These are phyloP conservation scores for Nerophis ophidion DNA, from an alignment of 2,113 vertebrate genomes.

Conservation along the genomic window DNA sequence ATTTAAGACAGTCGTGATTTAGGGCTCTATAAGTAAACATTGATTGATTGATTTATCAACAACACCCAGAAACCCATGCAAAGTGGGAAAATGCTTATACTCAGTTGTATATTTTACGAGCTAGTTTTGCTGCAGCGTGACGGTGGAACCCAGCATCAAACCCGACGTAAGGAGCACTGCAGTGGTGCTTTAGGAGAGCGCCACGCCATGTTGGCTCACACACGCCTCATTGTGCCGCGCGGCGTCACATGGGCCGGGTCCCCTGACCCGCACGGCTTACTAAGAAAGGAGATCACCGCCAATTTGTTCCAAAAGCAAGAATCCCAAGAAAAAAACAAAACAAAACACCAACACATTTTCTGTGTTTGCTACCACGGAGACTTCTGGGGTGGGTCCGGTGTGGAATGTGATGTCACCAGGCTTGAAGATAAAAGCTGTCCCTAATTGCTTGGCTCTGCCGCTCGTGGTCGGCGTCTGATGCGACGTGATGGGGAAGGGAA, in stretches of 20 bases:
- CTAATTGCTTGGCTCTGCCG: slow-evolving; percentile 57
- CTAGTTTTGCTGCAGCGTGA: too few relatives aligned
- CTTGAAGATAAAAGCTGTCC: slow-evolving; percentile 58
- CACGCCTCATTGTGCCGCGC: slow-evolving; percentile 13
- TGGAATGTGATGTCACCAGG: slow-evolving; percentile 55
- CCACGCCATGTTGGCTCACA: slow-evolving; percentile 10
- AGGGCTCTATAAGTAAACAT: too few relatives aligned
- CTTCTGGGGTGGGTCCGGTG: slow-evolving; percentile 48
- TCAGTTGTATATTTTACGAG: too few relatives aligned
- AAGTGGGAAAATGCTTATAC: too few relatives aligned
- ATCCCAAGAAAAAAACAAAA: background rate
- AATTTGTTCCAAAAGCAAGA: slow-evolving; percentile 47
- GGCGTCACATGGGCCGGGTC: slow-evolving; percentile 56
- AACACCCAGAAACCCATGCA: too few relatives aligned
- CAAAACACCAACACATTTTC: too few relatives aligned
- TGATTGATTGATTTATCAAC: too few relatives aligned
- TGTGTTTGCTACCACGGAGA: slow-evolving; percentile 19
- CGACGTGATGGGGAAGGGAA: slow-evolving; percentile 37
- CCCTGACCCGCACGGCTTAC: slow-evolving; percentile 51
- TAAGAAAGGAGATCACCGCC: slow-evolving; percentile 38
- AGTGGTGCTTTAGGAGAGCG: background rate
- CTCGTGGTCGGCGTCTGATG: slow-evolving; percentile 43
- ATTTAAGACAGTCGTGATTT: too few relatives aligned
- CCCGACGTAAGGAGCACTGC: too few relatives aligned
- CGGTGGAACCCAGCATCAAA: too few relatives aligned